Base-by-base conservation (phyloP, 2,888 invertebrate species). In the Watsonalla cultraria region DNA sequence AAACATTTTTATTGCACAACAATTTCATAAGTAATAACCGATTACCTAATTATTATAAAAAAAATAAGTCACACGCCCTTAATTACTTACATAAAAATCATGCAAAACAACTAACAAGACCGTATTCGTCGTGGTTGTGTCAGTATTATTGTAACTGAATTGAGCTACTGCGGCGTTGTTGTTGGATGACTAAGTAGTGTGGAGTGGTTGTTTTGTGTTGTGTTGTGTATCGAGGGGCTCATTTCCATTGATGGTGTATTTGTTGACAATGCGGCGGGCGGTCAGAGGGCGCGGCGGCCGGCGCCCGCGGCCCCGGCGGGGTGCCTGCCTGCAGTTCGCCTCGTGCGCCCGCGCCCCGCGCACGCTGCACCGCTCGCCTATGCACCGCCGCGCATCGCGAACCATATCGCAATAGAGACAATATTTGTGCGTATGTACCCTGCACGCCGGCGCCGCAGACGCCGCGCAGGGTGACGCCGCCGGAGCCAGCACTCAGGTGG, bases 191-290 rank as follows among this genome's bases (percentile, higher is more conserved):
- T 11, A 11, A 11, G 42, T 42, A 11, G 42, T 42, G 42, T 42
- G 11, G 9, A 42, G 42, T 42, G 11, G 8, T 42, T 50, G 48
- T 42, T 42, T 9, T 11, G 47, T 50, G 48, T 42, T 42, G 42
- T 11, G 47, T 46, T 45, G 42, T 42, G 72, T 72, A 72, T 69
- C 65, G 70, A 59, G 65, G 74, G 70, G 74, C 76, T 84, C 74
- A 83, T 86, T 85, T 83, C 82, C 86, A 87, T 88, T 87, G 79
- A 86, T 84, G 76, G 71, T 74, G 68, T 79, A 76, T 80, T 80
- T 85, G 84, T 86, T 86, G 87, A 84, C 84, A 86, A 84, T 80
- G 74, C 68, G 76, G 64, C 76, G 76, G 69, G 60, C 62, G 59
- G 62, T 60, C 52, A 59, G 55, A 54, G 51, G 68, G 80, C 81